Percentiles rank a stretch among this genome's conserved stretches.
phyloP scores from a whole-genome alignment of 2,797 vertebrate genomes.

The Eulemur coronatus region DNA sequence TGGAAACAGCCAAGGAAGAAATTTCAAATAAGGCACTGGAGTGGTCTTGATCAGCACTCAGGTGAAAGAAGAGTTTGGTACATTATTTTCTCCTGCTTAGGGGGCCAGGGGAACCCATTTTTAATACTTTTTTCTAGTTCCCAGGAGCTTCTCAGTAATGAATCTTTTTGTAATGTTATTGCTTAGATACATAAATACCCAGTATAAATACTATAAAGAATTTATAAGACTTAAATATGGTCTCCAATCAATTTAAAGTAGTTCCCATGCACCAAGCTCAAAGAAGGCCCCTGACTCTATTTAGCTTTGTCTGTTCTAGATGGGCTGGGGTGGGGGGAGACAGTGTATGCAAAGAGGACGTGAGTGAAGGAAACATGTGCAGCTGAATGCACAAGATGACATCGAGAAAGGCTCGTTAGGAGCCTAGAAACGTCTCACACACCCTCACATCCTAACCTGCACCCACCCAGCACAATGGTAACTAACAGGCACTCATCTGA shows the following conservation, averaged over 20 bases:
- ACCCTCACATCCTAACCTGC: accelerated
- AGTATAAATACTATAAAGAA: neutral
- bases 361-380: accelerated
- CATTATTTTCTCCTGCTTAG: neutral
- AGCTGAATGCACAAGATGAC: neutral
- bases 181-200: neutral
- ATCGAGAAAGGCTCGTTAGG: neutral
- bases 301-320: neutral
- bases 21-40: neutral
- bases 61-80: neutral
- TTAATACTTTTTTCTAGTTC: neutral
- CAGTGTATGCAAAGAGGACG: neutral
- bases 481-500: neutral
- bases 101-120: neutral
- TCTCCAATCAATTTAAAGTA: neutral
- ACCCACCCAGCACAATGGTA: too few relatives aligned
- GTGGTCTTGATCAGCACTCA: neutral
- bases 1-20: neutral
- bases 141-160: neutral
- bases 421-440: neutral
- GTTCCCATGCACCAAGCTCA: neutral
- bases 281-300: neutral
- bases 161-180: neutral
- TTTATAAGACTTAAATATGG: neutral
- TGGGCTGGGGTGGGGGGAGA: neutral